Evolutionary conservation across 2,888 invertebrate genomes (phyloP).

Genomic region (Aleiodes alternator): DNA sequence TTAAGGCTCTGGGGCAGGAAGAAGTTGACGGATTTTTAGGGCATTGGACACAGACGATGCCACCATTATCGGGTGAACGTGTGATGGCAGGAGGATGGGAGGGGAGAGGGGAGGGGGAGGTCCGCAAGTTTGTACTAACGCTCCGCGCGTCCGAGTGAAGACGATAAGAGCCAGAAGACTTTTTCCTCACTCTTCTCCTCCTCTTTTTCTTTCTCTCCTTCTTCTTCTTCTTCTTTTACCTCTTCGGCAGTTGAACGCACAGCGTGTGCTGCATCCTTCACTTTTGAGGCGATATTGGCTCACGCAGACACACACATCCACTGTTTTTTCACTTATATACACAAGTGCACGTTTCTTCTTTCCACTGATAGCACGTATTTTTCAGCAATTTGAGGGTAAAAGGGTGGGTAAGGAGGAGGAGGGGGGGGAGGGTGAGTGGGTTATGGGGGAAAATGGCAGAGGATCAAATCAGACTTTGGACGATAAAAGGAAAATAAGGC

Average conservation of each 20-base stretch:
- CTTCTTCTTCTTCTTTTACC: conserved; percentile 39
- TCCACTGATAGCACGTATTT: conserved; percentile 22
- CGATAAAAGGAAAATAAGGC: conserved; percentile 2
- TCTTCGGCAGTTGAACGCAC: conserved; percentile 60
- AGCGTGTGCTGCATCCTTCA: conserved; percentile 66
- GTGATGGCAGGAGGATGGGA: conserved; percentile 24
- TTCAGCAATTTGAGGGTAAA: background rate
- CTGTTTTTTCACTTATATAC: conserved; percentile 31
- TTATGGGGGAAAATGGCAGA: no score
- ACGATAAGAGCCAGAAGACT: conserved; percentile 31
- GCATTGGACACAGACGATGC: conserved; percentile 20
- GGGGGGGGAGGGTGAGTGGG: background rate
- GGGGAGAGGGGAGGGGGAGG: background rate
- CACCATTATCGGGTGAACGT: conserved; percentile 31
- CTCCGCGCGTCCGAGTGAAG: conserved; percentile 41
- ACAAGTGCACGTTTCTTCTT: conserved; percentile 26
- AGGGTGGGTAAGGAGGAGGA: background rate
- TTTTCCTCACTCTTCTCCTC: background rate
- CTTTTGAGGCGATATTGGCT: conserved; percentile 66
- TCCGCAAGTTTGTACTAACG: background rate
- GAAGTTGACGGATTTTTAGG: conserved; percentile 34
- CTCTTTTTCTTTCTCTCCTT: conserved; percentile 1
- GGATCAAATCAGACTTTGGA: conserved; percentile 19
- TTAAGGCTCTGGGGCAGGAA: background rate
- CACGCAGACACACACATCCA: conserved; percentile 53